Percentiles rank a stretch among this genome's conserved stretches.
Conservation (phyloP, 2,797 vertebrate species). For the Anomalospiza imberbis region DNA sequence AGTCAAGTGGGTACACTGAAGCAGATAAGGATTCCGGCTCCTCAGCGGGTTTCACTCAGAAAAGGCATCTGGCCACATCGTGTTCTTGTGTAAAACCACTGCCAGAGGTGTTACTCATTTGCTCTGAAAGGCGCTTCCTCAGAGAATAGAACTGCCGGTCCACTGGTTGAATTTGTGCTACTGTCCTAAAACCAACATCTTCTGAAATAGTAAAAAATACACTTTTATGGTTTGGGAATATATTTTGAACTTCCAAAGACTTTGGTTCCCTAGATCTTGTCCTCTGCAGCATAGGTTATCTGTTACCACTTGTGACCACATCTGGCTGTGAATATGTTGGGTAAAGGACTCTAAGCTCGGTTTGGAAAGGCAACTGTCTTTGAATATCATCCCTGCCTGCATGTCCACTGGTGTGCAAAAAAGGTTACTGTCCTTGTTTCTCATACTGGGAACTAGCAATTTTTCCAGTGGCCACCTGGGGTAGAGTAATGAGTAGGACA, state of each 20-base stretch:
- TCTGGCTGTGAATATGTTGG: fast-evolving
- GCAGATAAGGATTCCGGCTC: neutral
- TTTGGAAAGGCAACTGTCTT: neutral
- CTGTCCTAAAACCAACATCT: neutral
- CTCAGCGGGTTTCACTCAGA: neutral
- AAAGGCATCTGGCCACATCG: neutral
- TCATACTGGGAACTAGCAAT: neutral
- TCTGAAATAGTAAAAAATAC: neutral
- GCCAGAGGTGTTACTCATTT: neutral
- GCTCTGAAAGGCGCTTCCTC: neutral
- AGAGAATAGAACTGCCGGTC: neutral
- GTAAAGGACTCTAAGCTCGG: neutral
- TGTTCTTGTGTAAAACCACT: neutral
- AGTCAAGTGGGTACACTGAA: slow-evolving; percentile 1
- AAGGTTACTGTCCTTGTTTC: neutral
- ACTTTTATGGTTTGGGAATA: neutral
- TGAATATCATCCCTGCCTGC: neutral
- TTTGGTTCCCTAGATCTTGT: neutral
- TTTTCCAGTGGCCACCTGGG: neutral
- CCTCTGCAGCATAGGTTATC: neutral
- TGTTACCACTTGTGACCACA: neutral
- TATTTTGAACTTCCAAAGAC: neutral
- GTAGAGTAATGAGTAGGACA: neutral
- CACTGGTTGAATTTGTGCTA: neutral
- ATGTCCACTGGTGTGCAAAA: neutral